Conservation (phyloP, 1,140 invertebrate genomes). For the Euborellia annulipes region DNA sequence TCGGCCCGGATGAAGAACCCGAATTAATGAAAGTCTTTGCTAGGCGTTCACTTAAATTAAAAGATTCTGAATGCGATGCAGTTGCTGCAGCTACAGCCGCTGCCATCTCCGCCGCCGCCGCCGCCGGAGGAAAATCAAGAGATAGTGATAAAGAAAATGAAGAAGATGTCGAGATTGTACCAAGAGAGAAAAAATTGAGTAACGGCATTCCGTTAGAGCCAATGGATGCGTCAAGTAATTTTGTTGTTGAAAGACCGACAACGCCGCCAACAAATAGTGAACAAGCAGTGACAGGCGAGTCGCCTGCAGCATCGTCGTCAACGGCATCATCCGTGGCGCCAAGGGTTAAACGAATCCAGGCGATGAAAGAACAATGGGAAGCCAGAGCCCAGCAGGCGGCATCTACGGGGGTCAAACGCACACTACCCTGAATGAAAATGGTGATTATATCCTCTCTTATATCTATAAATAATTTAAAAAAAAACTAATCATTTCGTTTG, state of each 20-base stretch:
- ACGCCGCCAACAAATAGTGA: conserved; percentile 22
- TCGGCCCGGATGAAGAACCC: conserved; percentile 44
- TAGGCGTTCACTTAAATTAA: conserved; percentile 53
- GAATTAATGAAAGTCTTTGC: conserved; percentile 68
- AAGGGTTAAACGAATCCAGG: conserved; percentile 49
- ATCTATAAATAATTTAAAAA: conserved; percentile 1
- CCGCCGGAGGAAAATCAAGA: conserved; percentile 30
- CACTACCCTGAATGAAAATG: conserved; percentile 14
- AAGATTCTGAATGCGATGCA: conserved; percentile 44
- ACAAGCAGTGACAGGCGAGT: conserved; percentile 23
- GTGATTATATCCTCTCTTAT: neutral
- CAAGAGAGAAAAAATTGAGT: conserved; percentile 18
- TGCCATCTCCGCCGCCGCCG: conserved; percentile 15
- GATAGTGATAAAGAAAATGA: conserved; percentile 54
- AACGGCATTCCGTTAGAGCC: conserved; percentile 19
- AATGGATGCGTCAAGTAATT: conserved; percentile 19
- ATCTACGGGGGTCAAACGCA: conserved; percentile 22
- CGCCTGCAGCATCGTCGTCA: neutral
- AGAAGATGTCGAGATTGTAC: conserved; percentile 14
- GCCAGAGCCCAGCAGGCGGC: conserved; percentile 44
- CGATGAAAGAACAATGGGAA: conserved; percentile 57
- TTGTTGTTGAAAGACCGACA: conserved; percentile 22
- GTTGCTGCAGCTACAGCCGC: conserved; percentile 21
- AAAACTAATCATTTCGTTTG: conserved; percentile 1
- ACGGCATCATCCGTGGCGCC: conserved; percentile 22